Evolutionary conservation across 2,797 vertebrate species (phyloP).

Genomic region (Sebastes oblongus): DNA sequence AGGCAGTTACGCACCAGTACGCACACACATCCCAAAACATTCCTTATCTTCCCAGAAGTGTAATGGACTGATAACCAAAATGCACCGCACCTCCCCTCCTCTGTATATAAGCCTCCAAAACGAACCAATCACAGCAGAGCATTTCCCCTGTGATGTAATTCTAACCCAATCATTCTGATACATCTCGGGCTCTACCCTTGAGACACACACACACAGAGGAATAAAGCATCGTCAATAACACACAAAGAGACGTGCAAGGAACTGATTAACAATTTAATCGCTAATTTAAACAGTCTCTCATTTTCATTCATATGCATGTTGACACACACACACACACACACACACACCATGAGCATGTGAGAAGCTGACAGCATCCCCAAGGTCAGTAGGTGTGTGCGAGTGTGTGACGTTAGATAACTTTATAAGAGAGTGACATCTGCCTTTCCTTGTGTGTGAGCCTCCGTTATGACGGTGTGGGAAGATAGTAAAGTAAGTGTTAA

Average conservation of each 20-base stretch:
- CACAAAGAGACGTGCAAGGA: neutral
- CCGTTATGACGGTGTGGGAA: neutral
- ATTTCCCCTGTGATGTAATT: conserved; percentile 36
- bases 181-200: conserved; percentile 32
- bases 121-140: conserved; percentile 42
- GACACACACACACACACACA: conserved; percentile 6
- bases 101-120: neutral
- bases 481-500: conserved; percentile 27
- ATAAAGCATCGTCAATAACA: neutral
- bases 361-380: conserved; percentile 36
- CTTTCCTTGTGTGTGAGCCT: conserved; percentile 24
- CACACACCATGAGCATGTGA: neutral
- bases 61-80: conserved; percentile 61
- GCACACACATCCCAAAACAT: neutral
- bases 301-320: neutral
- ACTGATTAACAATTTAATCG: conserved; percentile 7
- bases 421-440: conserved; percentile 57
- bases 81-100: neutral
- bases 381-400: conserved; percentile 23
- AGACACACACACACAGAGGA: conserved; percentile 1
- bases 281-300: conserved; percentile 6
- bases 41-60: conserved; percentile 41
- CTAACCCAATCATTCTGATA: conserved; percentile 42
- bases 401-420: conserved; percentile 47
- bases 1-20: neutral